Base-by-base conservation (phyloP, 2,888 invertebrate species). In the Noctua janthina region DNA sequence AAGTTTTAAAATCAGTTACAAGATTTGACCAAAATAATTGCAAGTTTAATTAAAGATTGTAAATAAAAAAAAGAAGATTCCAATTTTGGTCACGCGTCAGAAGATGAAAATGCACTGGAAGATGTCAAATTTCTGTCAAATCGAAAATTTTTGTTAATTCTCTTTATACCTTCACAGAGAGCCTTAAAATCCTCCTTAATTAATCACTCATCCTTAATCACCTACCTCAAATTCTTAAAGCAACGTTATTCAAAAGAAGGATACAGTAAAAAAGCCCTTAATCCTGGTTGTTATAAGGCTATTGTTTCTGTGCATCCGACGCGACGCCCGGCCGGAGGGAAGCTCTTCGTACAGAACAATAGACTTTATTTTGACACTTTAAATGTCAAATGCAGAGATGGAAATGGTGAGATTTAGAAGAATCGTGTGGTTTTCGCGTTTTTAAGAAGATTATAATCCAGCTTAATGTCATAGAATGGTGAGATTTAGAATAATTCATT, bases 341-440 rank as follows among this genome's bases (percentile, higher is more conserved):
- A 59, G 49, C 82, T 56, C 68, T 46, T 46, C 46, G 8, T 17
- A 68, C 51, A 39, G 69, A 88, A 87, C 88, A 88, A 87, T 72
- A 17, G 81, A n/a, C 51, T 75, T 75, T 76, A 87, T 88, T 87
- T 83, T 86, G 81, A 86, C 88, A 86, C 77, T 85, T 76, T 79
- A 70, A 83, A 85, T 79, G 84, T 87, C 87, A 85, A 71, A 87
- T 56, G 79, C 85, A 87, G 79, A 62, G 46, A 64, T n/a, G 75
- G 3, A 54, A 59, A 67, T 20, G 15, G 62, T 59, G 62, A 64
- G 79, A 71, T 46, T 62, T 68, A 54, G 20, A 59, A 51, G 29
- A 54, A 46, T 69, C 64, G 17, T 62, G 83, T 35, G n/a, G 20
- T 23, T 17, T 77, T 77, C 20, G 1, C 23, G 43, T 67, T 81